Percentiles rank a stretch among this genome's conserved stretches.
Evolutionary conservation across 2,888 invertebrate species (phyloP).

Genomic region (Cerastis leucographa): DNA sequence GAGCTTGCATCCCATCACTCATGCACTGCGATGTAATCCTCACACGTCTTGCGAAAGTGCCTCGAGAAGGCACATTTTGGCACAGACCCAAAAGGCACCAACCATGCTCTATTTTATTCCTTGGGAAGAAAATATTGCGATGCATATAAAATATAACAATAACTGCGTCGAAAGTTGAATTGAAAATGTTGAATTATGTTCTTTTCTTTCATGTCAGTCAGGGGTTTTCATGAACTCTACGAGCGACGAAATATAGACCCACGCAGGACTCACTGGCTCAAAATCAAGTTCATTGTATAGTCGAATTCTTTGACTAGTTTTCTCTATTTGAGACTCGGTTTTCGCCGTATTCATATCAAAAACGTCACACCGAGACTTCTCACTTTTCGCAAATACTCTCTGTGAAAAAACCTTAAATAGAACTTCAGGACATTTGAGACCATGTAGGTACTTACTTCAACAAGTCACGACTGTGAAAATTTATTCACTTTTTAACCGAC

Average conservation of each 20-base stretch:
- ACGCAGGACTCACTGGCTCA: not conserved
- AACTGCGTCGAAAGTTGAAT: slow-evolving; percentile 25
- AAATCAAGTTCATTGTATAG: not conserved
- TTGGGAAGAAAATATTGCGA: slow-evolving; percentile 38
- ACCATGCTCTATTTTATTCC: slow-evolving; percentile 37
- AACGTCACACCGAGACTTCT: not conserved
- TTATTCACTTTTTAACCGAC: not conserved
- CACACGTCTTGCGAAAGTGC: slow-evolving; percentile 49
- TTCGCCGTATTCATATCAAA: not conserved
- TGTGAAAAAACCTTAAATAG: not conserved
- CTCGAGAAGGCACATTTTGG: slow-evolving; percentile 52
- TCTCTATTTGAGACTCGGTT: not conserved
- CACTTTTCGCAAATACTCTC: not conserved
- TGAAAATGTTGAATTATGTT: not conserved
- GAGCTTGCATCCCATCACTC: slow-evolving; percentile 54
- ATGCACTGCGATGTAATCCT: slow-evolving; percentile 49
- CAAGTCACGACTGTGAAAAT: not conserved
- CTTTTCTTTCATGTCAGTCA: not conserved
- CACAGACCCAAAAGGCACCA: slow-evolving; percentile 53
- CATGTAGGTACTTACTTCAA: not conserved
- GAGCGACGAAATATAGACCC: not conserved
- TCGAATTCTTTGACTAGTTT: not conserved
- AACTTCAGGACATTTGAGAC: not conserved
- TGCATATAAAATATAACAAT: slow-evolving; percentile 20
- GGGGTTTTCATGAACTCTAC: not conserved